A percentile compares a stretch with the other conserved stretches of the same genome.
phyloP scores from a whole-genome alignment of 2,888 invertebrate genomes.

The Dioctria rufipes region DNA sequence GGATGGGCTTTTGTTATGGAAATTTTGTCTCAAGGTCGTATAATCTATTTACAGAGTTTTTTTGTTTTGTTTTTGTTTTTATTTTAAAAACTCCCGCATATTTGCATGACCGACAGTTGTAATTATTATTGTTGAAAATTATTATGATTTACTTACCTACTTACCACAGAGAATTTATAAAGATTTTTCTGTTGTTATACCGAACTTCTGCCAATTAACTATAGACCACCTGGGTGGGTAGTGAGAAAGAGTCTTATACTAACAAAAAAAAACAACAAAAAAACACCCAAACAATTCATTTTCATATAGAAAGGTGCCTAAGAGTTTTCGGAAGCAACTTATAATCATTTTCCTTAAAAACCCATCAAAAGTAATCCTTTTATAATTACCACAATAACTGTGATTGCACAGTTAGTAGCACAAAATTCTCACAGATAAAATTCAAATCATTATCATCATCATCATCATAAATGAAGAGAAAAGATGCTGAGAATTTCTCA shows the following conservation, averaged over 20 bases:
- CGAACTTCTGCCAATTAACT: background rate
- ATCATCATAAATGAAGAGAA: background rate
- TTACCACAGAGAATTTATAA: too few relatives aligned
- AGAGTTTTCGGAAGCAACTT: background rate
- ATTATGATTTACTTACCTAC: background rate
- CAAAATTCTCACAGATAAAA: background rate
- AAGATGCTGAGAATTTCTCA: constrained; percentile 22
- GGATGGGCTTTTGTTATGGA: constrained; percentile 5
- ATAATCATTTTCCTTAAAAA: background rate
- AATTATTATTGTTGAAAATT: too few relatives aligned
- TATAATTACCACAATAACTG: background rate
- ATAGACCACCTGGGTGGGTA: background rate
- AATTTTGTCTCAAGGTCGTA: constrained; percentile 6
- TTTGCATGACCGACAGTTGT: background rate
- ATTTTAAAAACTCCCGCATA: background rate
- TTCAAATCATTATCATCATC: background rate
- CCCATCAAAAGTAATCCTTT: background rate
- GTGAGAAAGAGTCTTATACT: too few relatives aligned
- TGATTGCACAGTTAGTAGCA: background rate
- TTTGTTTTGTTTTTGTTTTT: background rate
- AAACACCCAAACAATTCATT: too few relatives aligned
- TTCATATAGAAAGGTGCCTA: background rate
- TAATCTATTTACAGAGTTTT: constrained; percentile 1
- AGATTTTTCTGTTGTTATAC: background rate
- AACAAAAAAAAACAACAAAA: too few relatives aligned